Conservation (phyloP, 2,888 invertebrate genomes). For the Nomada hirtipes region DNA sequence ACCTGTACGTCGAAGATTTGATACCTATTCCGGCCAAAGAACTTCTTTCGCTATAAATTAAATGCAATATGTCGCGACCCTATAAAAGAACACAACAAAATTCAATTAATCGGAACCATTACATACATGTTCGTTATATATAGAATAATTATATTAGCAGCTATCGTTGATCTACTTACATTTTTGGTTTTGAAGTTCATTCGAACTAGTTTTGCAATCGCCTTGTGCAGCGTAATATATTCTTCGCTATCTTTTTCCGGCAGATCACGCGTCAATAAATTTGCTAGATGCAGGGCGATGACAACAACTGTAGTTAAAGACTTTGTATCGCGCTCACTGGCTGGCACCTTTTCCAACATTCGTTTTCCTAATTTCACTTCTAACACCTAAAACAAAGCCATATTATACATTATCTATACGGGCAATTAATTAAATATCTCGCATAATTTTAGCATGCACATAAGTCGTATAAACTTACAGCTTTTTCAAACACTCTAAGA, state of each 20-base stretch:
- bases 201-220: constrained; percentile 92
- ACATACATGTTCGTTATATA: background rate
- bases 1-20: constrained; percentile 89
- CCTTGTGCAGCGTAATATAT: constrained; percentile 88
- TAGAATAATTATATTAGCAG: background rate
- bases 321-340: constrained; percentile 90
- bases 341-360: constrained; percentile 86
- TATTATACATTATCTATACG: background rate
- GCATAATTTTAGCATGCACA: too few relatives aligned
- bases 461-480: constrained; percentile 85
- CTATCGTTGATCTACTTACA: constrained; percentile 60
- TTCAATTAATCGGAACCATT: background rate
- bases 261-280: constrained; percentile 88
- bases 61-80: constrained; percentile 91
- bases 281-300: constrained; percentile 93
- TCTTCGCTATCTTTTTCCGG: constrained; percentile 86
- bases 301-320: constrained; percentile 94
- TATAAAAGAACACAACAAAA: constrained; percentile 69
- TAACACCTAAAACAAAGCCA: constrained; percentile 84
- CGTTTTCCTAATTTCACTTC: constrained; percentile 89
- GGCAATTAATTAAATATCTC: background rate
- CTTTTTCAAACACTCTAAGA: constrained; percentile 92
- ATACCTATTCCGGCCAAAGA: constrained; percentile 86
- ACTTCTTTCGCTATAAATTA: constrained; percentile 93
- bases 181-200: constrained; percentile 87